Evolutionary conservation across 2,113 vertebrate species (phyloP).

Genomic region (Acrocephalus arundinaceus): DNA sequence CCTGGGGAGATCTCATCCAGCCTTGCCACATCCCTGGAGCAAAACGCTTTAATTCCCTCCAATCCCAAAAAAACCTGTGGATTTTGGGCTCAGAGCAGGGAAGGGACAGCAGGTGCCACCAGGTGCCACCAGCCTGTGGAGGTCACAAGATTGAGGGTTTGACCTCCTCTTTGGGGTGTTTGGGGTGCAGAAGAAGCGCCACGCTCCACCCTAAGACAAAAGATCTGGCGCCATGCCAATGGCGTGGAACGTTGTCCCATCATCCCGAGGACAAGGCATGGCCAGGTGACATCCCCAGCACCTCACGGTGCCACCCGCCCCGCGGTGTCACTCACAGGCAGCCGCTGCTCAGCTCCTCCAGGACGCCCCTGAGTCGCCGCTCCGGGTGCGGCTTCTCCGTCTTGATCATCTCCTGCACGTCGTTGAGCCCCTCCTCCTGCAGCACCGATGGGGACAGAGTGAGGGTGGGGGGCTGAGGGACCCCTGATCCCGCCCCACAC

Average conservation of each 20-base stretch:
- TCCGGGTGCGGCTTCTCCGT: constrained; percentile 93
- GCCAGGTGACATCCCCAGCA: accelerated
- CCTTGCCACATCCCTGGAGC: accelerated
- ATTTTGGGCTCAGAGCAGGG: too few relatives aligned
- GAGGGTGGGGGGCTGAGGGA: background rate
- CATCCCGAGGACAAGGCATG: too few relatives aligned
- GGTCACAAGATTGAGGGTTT: background rate
- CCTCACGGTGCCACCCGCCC: accelerated
- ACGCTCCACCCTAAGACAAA: background rate
- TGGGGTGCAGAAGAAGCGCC: background rate
- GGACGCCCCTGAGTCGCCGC: constrained; percentile 89
- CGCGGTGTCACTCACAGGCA: constrained; percentile 81
- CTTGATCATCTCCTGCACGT: constrained; percentile 97
- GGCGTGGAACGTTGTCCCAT: accelerated
- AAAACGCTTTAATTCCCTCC: accelerated
- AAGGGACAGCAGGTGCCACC: background rate
- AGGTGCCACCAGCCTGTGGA: background rate
- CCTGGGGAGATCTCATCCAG: background rate
- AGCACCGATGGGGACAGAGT: accelerated
- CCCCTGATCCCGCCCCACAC: background rate
- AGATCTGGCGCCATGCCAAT: too few relatives aligned
- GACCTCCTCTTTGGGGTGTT: background rate
- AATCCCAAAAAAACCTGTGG: accelerated
- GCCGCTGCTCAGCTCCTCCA: constrained; percentile 89
- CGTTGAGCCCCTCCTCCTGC: constrained; percentile 95